Base-by-base conservation (phyloP, 2,797 vertebrate genomes). In the Silurus aristotelis region DNA sequence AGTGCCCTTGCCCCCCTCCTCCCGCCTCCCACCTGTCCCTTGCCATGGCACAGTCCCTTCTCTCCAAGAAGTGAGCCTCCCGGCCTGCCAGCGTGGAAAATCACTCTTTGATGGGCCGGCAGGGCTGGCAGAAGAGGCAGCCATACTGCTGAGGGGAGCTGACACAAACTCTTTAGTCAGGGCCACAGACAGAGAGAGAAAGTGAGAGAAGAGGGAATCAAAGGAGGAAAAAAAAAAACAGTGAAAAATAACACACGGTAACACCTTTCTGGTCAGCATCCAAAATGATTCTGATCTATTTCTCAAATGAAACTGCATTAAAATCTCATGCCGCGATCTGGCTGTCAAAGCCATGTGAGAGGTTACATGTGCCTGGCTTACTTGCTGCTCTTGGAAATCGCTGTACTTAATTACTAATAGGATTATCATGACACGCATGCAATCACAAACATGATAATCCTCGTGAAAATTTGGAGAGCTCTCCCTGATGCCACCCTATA, bases 381-480 rank as follows among this genome's bases (percentile, higher is more conserved):
- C 89, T 91, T 88, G 86, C 85, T 91, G 90, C 92, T 93, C 87
- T 90, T 91, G 90, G 86, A 92, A 94, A 94, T 92, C 90, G 93
- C 92, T 94, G 93, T 84, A 82, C 83, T 84, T 87, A 87, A 93
- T 90, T 92, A 91, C 92, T 94, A 94, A 95, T 93, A 91, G 94
- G 94, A 95, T 95, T 95, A 95, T 90, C 88, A 91, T 90, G 92
- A 95, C 93, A 94, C 92, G 94, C 93, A 93, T 93, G 93, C 93
- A 95, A 94, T 94, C 94, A 94, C 94, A 95, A 95, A 95, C 93
- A 94, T 92, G 92, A 89, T 94, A 95, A 95, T 95, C 94, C 94
- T 94, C 93, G 93, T 94, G 95, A 95, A 94, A 90, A 90, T 89
- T 91, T 91, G 91, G 92, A 94, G 94, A 93, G 92, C 93, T 89